These are phyloP conservation scores for Atrina japonica DNA, from an alignment of 2,888 invertebrate genomes.

Conservation along the genomic window DNA sequence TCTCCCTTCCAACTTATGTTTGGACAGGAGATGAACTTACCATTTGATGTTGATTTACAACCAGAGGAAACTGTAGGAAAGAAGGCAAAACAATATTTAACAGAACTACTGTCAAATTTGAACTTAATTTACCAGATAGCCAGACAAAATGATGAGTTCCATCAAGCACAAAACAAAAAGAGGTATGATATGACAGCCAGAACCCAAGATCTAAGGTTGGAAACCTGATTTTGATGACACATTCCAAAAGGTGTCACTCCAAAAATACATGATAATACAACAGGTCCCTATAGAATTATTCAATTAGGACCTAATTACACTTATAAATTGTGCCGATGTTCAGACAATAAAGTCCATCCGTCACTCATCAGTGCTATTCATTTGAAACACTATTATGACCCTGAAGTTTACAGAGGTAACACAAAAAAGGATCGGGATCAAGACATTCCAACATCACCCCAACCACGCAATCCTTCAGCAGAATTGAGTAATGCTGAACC, in stretches of 20 bases:
- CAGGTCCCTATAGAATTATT: constrained; percentile 39
- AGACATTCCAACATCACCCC: not conserved
- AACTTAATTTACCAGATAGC: constrained; percentile 28
- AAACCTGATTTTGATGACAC: constrained; percentile 29
- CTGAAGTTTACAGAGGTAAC: constrained; percentile 7
- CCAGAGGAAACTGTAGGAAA: constrained; percentile 36
- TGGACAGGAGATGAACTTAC: constrained; percentile 39
- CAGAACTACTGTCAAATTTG: constrained; percentile 15
- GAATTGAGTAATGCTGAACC: not conserved
- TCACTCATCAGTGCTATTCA: constrained; percentile 12
- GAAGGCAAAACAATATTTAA: constrained; percentile 13
- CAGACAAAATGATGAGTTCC: not conserved
- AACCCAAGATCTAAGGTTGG: constrained; percentile 21
- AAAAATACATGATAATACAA: constrained; percentile 33
- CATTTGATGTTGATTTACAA: constrained; percentile 38
- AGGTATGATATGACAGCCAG: constrained; percentile 23
- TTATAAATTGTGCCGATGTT: constrained; percentile 14
- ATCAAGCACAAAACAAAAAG: constrained; percentile 31
- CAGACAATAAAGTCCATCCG: not conserved
- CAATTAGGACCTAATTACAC: constrained; percentile 40
- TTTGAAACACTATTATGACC: constrained; percentile 23
- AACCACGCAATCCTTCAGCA: not conserved
- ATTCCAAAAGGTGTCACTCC: constrained; percentile 27
- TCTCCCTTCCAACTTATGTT: constrained; percentile 28
- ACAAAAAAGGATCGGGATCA: not conserved